A percentile compares a stretch with the other conserved stretches of the same genome.
phyloP scores from a whole-genome alignment of 2,888 invertebrate species.

The Microctonus hyperodae region DNA sequence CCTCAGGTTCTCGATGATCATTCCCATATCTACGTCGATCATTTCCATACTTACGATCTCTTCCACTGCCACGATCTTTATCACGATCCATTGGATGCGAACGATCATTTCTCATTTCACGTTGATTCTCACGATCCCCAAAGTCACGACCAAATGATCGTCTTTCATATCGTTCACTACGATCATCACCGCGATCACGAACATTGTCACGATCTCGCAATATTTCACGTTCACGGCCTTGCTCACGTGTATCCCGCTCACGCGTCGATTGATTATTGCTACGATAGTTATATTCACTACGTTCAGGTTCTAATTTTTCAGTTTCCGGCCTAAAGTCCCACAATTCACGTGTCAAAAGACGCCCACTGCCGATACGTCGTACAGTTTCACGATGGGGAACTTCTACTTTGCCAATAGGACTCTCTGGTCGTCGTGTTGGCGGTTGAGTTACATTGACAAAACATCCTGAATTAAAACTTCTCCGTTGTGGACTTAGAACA shows the following conservation, averaged over 20 bases:
- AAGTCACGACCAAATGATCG: conserved; percentile 69
- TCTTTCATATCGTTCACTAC: conserved; percentile 62
- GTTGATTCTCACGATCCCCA: conserved; percentile 54
- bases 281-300: conserved; percentile 58
- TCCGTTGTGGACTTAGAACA: conserved; percentile 84
- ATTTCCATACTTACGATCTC: conserved; percentile 45
- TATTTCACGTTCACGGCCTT: conserved; percentile 48
- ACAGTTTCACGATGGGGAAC: conserved; percentile 61
- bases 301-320: conserved; percentile 57
- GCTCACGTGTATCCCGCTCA: conserved; percentile 51
- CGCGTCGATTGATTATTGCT: conserved; percentile 44
- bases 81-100: conserved; percentile 58
- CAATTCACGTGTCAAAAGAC: conserved; percentile 76
- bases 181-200: conserved; percentile 60
- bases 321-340: conserved; percentile 65
- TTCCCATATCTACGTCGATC: conserved; percentile 66
- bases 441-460: conserved; percentile 68
- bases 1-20: conserved; percentile 72
- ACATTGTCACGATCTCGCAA: conserved; percentile 58
- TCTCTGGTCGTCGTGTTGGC: conserved; percentile 57
- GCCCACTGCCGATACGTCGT: conserved; percentile 85
- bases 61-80: conserved; percentile 62
- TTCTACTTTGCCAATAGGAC: conserved; percentile 61
- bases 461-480: conserved; percentile 88
- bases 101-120: conserved; percentile 51